Evolutionary conservation across 2,797 vertebrate species (phyloP), one percentile per base, ranked within the genome.

Genomic region (Miichthys miiuy): DNA sequence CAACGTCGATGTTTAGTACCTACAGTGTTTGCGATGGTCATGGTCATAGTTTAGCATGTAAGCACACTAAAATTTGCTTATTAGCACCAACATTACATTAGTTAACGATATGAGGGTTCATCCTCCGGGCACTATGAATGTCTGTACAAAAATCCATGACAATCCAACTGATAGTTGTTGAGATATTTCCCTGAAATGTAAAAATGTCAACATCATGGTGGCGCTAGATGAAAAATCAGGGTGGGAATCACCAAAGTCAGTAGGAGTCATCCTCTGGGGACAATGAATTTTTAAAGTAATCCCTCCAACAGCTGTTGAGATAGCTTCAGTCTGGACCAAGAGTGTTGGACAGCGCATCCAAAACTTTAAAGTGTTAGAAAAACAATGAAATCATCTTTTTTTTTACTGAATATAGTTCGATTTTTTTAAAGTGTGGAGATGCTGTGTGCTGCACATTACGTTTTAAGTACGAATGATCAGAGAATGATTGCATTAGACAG

Each of bases 401-500:
- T 61, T 9, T 55, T 34, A 10, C 27, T 25, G 63, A 68, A 18
- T 55, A 6, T 17, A 38, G 17, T 54, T 38, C 0, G 8, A 12
- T 21, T 46, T 67, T 7, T 55, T 54, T 17, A 3, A n/a, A 50
- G 3, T 12, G 25, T 62, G 14, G 51, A 65, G 34, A 67, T 60
- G 57, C 50, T 34, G 61, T 21, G 4, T 20, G 68, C 48, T 72
- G 71, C 64, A 81, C 42, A 74, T 75, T 78, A 82, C 50, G 67
- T 73, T 69, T 74, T 9, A 58, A 70, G 51, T 47, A 30, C 5
- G 2, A 73, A 62, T 77, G 71, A 72, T 68, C 62, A 63, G 12
- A 68, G 71, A 54, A 52, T 21, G 73, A 77, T 81, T 64, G 61
- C 60, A 48, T 82, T 76, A 57, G 74, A 76, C 41, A 47, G 65